phyloP scores from a whole-genome alignment of 2,113 vertebrate genomes.

The Oceanodroma tethys region DNA sequence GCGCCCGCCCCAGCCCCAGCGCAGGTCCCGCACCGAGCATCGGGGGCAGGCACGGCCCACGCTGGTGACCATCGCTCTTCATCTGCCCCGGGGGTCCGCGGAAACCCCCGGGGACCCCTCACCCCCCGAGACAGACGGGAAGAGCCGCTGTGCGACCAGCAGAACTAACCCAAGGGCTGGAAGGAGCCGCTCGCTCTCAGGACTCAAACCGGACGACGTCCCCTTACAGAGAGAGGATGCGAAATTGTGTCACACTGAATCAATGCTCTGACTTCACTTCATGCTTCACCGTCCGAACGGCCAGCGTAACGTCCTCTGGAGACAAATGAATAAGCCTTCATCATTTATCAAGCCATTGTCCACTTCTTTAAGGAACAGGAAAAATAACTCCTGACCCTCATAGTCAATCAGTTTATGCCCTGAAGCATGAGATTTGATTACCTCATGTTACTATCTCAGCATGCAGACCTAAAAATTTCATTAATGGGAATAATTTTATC shows the following conservation, averaged over 20 bases:
- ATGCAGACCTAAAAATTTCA: neutral
- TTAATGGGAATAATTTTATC: conserved; percentile 53
- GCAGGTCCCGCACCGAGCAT: rapidly evolving
- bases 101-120: neutral
- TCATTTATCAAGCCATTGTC: neutral
- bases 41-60: rapidly evolving
- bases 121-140: rapidly evolving
- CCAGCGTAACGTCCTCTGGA: neutral
- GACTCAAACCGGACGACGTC: rapidly evolving
- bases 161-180: neutral
- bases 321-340: neutral
- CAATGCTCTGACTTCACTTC: neutral
- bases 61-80: neutral
- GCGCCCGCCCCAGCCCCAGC: neutral
- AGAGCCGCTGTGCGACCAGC: rapidly evolving
- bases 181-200: neutral
- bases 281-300: rapidly evolving
- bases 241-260: rapidly evolving
- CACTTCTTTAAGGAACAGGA: neutral
- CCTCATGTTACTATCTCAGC: conserved; percentile 37
- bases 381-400: neutral
- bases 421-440: conserved; percentile 40
- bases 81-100: neutral
- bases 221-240: neutral
- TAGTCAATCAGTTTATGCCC: conserved; percentile 10